phyloP scores from a whole-genome alignment of 2,888 invertebrate genomes.

The Physocephala rufipes region DNA sequence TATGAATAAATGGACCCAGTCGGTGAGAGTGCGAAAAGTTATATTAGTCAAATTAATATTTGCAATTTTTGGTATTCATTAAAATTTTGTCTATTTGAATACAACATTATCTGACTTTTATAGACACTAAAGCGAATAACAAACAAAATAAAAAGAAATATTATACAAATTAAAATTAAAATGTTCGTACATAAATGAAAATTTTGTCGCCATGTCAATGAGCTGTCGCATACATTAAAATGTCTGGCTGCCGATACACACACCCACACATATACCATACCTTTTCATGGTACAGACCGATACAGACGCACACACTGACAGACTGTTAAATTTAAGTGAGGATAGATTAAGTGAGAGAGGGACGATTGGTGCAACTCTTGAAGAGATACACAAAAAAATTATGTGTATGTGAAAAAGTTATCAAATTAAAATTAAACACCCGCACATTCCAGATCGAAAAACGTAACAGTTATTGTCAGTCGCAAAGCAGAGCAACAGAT shows the following conservation, averaged over 20 bases:
- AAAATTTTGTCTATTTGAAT: slow-evolving; percentile 29
- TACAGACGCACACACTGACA: too few species aligned
- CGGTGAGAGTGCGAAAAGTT: not conserved
- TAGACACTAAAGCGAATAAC: not conserved
- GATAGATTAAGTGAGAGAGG: too few species aligned
- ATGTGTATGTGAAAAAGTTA: slow-evolving; percentile 20
- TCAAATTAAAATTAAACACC: slow-evolving; percentile 32
- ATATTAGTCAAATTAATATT: not conserved
- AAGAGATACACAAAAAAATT: too few species aligned
- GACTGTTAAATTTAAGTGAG: too few species aligned
- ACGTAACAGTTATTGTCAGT: too few species aligned
- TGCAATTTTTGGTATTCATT: not conserved
- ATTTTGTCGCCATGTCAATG: slow-evolving; percentile 32
- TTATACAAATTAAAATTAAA: slow-evolving; percentile 5
- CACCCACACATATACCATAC: not conserved
- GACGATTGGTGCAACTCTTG: not conserved
- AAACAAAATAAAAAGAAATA: not conserved
- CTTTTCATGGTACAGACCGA: too few species aligned
- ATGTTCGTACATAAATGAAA: not conserved
- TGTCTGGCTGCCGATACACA: slow-evolving; percentile 18
- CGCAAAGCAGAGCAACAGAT: too few species aligned
- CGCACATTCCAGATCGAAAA: not conserved
- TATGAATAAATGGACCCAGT: too few species aligned
- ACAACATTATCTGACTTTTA: slow-evolving; percentile 24
- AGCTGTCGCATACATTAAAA: slow-evolving; percentile 33